These are phyloP conservation scores for Arctopsyche grandis DNA, from an alignment of 1,140 invertebrate genomes.

Conservation along the genomic window DNA sequence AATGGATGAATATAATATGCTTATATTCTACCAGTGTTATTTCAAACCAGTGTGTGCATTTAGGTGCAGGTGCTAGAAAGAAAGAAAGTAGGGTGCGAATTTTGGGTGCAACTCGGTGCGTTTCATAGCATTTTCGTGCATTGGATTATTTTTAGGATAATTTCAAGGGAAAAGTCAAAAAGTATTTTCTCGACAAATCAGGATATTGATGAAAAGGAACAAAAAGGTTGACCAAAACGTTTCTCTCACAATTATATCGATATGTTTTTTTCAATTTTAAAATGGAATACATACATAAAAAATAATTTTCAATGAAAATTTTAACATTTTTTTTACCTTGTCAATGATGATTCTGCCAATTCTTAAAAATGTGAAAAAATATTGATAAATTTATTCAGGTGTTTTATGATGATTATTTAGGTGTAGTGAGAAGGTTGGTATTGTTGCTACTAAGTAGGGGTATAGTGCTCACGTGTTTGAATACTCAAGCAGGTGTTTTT, in stretches of 20 bases:
- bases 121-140: conserved; percentile 55
- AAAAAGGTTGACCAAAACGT: conserved; percentile 49
- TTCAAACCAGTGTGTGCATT: conserved; percentile 55
- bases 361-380: conserved; percentile 20
- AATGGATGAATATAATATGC: conserved; percentile 23
- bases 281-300: background rate
- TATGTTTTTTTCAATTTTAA: conserved; percentile 24
- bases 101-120: conserved; percentile 53
- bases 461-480: conserved; percentile 34
- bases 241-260: conserved; percentile 47
- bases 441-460: conserved; percentile 17
- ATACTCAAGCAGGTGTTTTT: conserved; percentile 51
- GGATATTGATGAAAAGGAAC: conserved; percentile 26
- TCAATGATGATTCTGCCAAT: conserved; percentile 27
- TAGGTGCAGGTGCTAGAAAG: conserved; percentile 55
- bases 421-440: background rate
- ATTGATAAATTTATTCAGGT: conserved; percentile 20
- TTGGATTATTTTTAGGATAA: conserved; percentile 15
- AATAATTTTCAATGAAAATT: background rate
- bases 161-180: background rate
- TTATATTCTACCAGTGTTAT: conserved; percentile 51
- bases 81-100: conserved; percentile 52
- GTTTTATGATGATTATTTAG: conserved; percentile 18
- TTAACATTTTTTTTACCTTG: conserved; percentile 14
- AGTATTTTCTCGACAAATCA: conserved; percentile 27